Evolutionary conservation across 2,797 vertebrate species (phyloP).

Genomic region (Setipinna tenuifilis): DNA sequence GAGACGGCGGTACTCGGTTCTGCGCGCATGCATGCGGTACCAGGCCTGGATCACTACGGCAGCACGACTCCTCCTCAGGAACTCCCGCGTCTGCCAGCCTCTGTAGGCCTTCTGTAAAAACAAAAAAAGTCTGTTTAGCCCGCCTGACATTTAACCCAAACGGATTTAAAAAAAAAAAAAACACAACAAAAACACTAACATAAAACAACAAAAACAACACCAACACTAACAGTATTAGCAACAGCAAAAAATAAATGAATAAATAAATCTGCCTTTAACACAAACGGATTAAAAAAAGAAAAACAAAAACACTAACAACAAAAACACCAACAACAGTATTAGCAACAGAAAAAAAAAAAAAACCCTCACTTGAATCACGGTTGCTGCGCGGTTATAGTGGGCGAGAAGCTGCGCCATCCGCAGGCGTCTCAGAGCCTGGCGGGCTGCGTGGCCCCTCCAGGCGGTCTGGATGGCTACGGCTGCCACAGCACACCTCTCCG

Average conservation of each 20-base stretch:
- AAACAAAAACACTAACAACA: not conserved
- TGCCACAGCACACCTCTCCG: constrained; percentile 68
- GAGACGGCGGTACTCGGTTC: constrained; percentile 64
- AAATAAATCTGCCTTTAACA: too few species aligned
- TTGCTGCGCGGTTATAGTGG: constrained; percentile 72
- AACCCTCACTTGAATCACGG: constrained; percentile 81
- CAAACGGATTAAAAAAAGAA: not conserved
- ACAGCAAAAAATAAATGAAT: too few species aligned
- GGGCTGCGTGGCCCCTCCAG: constrained; percentile 78
- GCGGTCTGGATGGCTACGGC: constrained; percentile 78
- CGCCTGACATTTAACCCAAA: not conserved
- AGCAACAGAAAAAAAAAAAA: too few species aligned
- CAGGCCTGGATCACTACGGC: constrained; percentile 80
- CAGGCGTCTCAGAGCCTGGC: constrained; percentile 63
- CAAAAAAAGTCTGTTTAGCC: not conserved
- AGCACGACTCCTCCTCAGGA: constrained; percentile 66
- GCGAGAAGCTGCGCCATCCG: constrained; percentile 69
- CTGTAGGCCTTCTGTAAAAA: constrained; percentile 78
- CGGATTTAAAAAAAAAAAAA: not conserved
- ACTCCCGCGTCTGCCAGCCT: constrained; percentile 74
- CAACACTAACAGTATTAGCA: not conserved
- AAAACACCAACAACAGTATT: not conserved
- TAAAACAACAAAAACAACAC: not conserved
- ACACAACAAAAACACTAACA: not conserved
- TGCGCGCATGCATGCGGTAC: constrained; percentile 80